Evolutionary conservation across 2,888 invertebrate genomes (phyloP).

Genomic region (Nemotelus pantherinus): DNA sequence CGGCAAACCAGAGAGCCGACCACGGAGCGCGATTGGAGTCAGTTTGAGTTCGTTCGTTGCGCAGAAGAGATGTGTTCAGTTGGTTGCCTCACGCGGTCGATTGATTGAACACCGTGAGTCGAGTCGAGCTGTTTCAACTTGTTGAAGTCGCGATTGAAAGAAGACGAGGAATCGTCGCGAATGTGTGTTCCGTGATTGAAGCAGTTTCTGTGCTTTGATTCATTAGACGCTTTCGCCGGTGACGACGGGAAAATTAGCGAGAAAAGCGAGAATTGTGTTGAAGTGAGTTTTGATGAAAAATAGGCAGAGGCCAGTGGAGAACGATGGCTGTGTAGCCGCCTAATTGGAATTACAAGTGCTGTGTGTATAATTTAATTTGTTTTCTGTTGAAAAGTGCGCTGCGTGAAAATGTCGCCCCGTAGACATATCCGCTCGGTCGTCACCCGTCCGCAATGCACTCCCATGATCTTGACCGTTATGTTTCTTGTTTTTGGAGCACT

Average conservation of each 20-base stretch:
- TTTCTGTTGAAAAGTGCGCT: neutral
- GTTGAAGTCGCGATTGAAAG: conserved; percentile 21
- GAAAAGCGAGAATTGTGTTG: neutral
- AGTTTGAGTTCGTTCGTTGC: conserved; percentile 65
- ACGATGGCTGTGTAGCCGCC: conserved; percentile 1
- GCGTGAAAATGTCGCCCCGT: conserved; percentile 14
- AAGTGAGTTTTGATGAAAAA: neutral
- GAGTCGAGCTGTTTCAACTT: conserved; percentile 9
- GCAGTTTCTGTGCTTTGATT: neutral
- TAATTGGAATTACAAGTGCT: conserved; percentile 1
- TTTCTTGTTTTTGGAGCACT: too few relatives aligned
- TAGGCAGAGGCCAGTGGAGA: neutral
- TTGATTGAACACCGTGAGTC: conserved; percentile 22
- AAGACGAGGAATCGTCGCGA: neutral
- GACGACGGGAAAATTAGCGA: neutral
- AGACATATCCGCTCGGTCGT: neutral
- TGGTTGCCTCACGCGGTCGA: conserved; percentile 29
- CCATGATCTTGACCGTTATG: too few relatives aligned
- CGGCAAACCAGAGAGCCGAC: conserved; percentile 9
- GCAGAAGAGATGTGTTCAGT: conserved; percentile 61
- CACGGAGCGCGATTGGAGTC: conserved; percentile 51
- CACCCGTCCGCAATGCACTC: too few relatives aligned
- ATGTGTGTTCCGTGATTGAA: neutral
- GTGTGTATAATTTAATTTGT: neutral
- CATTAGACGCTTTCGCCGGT: neutral